Conservation (phyloP, 2,888 invertebrate species). For the Lochmaea crataegi region DNA sequence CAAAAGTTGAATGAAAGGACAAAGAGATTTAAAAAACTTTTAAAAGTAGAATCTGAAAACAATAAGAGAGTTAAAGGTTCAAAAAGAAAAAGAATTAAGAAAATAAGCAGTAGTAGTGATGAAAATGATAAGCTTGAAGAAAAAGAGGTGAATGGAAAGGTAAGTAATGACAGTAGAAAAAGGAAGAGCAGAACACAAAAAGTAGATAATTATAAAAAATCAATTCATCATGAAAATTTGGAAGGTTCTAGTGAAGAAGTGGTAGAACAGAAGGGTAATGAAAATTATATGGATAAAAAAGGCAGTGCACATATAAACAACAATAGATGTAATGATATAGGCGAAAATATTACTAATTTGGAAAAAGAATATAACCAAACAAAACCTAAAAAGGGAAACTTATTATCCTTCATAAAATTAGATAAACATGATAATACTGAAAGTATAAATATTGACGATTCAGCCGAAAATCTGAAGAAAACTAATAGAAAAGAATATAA, state of each 20-base stretch:
- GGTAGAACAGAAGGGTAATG: background rate
- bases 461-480: constrained; percentile 20
- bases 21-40: constrained; percentile 69
- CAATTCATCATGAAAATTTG: background rate
- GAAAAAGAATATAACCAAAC: constrained; percentile 33
- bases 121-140: constrained; percentile 34
- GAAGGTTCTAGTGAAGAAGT: background rate
- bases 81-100: constrained; percentile 25
- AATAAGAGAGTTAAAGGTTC: constrained; percentile 3
- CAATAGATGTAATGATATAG: background rate
- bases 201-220: background rate
- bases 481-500: background rate
- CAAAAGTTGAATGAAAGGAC: constrained; percentile 72
- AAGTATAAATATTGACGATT: background rate
- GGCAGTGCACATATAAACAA: background rate
- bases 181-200: background rate
- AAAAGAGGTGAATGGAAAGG: constrained; percentile 24
- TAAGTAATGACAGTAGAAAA: constrained; percentile 1
- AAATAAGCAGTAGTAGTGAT: constrained; percentile 25
- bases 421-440: constrained; percentile 1
- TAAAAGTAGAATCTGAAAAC: constrained; percentile 48
- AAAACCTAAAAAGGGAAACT: constrained; percentile 10
- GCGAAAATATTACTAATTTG: constrained; percentile 37
- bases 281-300: background rate
- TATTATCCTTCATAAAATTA: constrained; percentile 1